Evolutionary conservation across 2,888 invertebrate genomes (phyloP), one percentile per base, ranked within the genome.

Genomic region (Dryocosmus kuriphilus): DNA sequence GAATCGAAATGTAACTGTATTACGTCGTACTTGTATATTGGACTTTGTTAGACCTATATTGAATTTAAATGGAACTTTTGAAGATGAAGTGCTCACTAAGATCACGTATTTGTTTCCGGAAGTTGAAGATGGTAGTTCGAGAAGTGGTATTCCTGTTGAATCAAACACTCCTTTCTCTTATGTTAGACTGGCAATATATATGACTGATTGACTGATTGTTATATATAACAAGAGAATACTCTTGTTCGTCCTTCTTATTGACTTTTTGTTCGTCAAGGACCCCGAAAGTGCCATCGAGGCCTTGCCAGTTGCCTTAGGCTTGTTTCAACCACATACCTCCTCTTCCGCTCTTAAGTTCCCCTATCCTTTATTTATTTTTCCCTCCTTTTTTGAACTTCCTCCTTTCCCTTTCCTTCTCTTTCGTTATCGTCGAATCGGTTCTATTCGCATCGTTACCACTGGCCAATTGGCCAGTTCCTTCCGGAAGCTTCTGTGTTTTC

Each of bases 261-360:
- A 71, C 30, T 71, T 51, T 71, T 71, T 71, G 30, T 71, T 71
- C 51, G 71, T 71, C 71, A 55, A 71, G 71, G 71, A 71, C 30
- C 71, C 30, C n/a, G 51, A 51, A 71, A 71, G 71, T 55, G 51
- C 30, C 71, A 71, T 51, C 51, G 71, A 51, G 55, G 30, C 71
- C 71, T 30, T 71, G 30, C 51, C 71, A 51, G 51, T 30, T 71
- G 30, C 51, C 71, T 41, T 46, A 46, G 46, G 51, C 51, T 71
- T 71, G 51, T 55, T 51, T 71, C 62, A 67, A 57, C 60, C 63
- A 27, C 60, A 61, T 60, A 71, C 67, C 65, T 76, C 76, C 46
- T 74, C 76, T 79, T 76, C 71, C 76, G 67, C 57, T 75, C 55
- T 63, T 74, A 57, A 38, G 57, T 63, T 38, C 55, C 55, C n/a